Base-by-base conservation (phyloP, 2,797 vertebrate species). In the Tamandua tetradactyla region DNA sequence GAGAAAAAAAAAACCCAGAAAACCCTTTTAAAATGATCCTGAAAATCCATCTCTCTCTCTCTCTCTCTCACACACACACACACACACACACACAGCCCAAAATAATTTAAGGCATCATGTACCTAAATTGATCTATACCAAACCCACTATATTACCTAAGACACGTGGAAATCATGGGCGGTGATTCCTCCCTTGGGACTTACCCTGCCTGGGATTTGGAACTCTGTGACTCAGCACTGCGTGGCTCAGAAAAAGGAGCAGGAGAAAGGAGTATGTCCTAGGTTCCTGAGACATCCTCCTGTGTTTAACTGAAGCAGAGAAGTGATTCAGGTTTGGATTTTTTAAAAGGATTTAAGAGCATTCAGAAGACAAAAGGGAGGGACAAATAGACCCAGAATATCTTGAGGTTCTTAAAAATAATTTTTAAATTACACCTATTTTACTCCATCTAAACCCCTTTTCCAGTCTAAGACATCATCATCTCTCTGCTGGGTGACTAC, bases 171-270 rank as follows among this genome's bases (percentile, higher is more conserved):
- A 40, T 59, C 15, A 0, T 0, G 27, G 13, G 74, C 79, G 42
- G 13, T 22, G 15, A 3, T 7, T 23, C 37, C 40, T 27, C n/a
- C 47, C 52, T 68, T 9, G 42, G 40, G 74, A 97, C 98, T 98
- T 98, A 98, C 98, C 98, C 96, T 98, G 95, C 74, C 61, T 88
- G n/a, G 97, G 93, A 62, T 94, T 92, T 62, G 95, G 96, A 69
- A 79, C 75, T 44, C 59, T 91, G 12, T 55, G 72, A 55, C 96
- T 82, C 44, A 94, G 64, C 87, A 95, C 95, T 82, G 94, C 96
- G 59, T 75, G 87, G 92, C 81, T 97, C 95, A 98, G 20, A 68
- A 97, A 94, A 79, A 97, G 75, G 62, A 98, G 42, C 96, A 97
- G 80, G 83, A 98, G n/a, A 61, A 98, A 91, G 55, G 96, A 91